Evolutionary conservation across 2,113 vertebrate genomes (phyloP).

Genomic region (Pedetes capensis): DNA sequence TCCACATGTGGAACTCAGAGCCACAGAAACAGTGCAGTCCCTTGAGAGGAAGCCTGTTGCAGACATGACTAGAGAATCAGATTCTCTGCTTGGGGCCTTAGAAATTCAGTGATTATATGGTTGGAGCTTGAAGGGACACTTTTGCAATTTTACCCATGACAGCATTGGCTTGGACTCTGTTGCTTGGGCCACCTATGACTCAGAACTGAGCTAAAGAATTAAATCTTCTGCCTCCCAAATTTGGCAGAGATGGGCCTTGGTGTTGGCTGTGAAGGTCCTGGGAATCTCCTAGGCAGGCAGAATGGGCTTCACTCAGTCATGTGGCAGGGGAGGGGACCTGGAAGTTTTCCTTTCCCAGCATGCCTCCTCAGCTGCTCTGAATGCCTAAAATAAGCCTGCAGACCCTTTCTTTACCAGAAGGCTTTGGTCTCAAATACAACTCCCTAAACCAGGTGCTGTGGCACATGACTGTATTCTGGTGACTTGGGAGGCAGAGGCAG

Average conservation of each 20-base stretch:
- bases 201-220: conserved; percentile 75
- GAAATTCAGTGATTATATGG: conserved; percentile 65
- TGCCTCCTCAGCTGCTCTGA: background rate
- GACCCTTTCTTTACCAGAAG: background rate
- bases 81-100: conserved; percentile 38
- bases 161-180: conserved; percentile 74
- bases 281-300: background rate
- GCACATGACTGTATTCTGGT: too few species aligned
- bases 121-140: conserved; percentile 55
- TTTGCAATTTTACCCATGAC: conserved; percentile 72
- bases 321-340: background rate
- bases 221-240: conserved; percentile 54
- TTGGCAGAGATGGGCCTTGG: background rate
- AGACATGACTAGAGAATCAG: conserved; percentile 4
- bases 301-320: background rate
- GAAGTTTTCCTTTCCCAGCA: background rate
- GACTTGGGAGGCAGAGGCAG: too few species aligned
- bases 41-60: conserved; percentile 19
- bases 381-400: background rate
- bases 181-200: conserved; percentile 77
- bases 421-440: background rate
- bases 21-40: background rate
- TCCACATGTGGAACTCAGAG: background rate
- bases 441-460: too few species aligned
- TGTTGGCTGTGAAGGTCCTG: background rate